Percentiles rank a stretch among this genome's conserved stretches.
Evolutionary conservation across 2,113 vertebrate genomes (phyloP).

Genomic region (Garra rufa): DNA sequence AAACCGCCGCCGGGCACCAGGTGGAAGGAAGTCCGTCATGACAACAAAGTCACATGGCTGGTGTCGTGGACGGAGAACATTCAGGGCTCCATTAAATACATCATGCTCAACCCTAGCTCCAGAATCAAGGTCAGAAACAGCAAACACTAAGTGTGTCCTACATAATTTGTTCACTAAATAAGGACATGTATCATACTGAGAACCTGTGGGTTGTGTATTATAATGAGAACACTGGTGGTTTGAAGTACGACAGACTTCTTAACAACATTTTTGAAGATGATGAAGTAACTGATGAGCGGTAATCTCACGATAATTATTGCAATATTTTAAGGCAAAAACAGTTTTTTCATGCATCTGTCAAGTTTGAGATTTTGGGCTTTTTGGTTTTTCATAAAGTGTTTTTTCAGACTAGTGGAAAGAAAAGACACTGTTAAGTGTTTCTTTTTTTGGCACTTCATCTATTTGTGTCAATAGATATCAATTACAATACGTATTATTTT

Average conservation of each 20-base stretch:
- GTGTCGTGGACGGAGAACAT: constrained; percentile 98
- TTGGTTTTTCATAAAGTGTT: no score
- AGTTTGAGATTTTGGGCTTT: no score
- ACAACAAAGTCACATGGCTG: constrained; percentile 97
- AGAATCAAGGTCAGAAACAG: constrained; percentile 86
- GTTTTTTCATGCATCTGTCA: no score
- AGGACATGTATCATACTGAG: background rate
- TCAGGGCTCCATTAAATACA: constrained; percentile 97
- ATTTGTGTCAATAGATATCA: no score
- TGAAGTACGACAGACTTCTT: no score
- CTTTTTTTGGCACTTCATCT: no score
- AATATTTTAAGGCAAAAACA: no score
- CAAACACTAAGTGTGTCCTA: background rate
- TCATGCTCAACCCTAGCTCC: constrained; percentile 97
- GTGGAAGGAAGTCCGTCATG: constrained; percentile 95
- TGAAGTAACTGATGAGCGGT: background rate
- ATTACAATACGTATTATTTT: no score
- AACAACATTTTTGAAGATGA: no score
- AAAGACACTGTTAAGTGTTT: no score
- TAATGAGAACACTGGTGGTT: background rate
- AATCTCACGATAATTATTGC: background rate
- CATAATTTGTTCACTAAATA: background rate
- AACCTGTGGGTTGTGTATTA: background rate
- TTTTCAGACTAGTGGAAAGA: no score
- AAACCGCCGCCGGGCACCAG: constrained; percentile 87